Percentiles rank a stretch among this genome's conserved stretches.
These are phyloP conservation scores for Tribolium madens DNA, from an alignment of 1,140 invertebrate species.

Conservation along the genomic window DNA sequence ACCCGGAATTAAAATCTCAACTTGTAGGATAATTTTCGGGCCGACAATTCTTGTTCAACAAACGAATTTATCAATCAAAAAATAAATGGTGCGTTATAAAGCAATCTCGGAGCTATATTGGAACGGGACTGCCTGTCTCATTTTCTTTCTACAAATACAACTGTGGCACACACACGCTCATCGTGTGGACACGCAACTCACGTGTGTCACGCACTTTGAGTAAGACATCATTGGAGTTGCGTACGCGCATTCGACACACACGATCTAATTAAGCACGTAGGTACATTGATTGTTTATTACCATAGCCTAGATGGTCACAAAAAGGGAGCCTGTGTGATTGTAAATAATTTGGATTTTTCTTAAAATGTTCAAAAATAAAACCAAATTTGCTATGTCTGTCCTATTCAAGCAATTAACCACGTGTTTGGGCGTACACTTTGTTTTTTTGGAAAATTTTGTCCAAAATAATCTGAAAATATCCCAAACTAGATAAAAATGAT, in stretches of 20 bases:
- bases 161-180: slow-evolving; percentile 31
- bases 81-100: slow-evolving; percentile 27
- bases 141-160: slow-evolving; percentile 39
- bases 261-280: slow-evolving; percentile 48
- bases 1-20: slow-evolving; percentile 25
- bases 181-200: slow-evolving; percentile 48
- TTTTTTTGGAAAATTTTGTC: too few relatives aligned
- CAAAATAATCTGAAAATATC: too few relatives aligned
- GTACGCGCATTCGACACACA: slow-evolving; percentile 27
- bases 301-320: slow-evolving; percentile 13
- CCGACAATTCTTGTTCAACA: slow-evolving; percentile 22
- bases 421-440: too few relatives aligned
- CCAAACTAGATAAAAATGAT: too few relatives aligned
- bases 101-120: slow-evolving; percentile 25
- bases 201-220: slow-evolving; percentile 45
- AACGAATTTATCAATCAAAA: slow-evolving; percentile 35
- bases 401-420: too few relatives aligned
- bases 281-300: slow-evolving; percentile 49
- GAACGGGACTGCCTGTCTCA: slow-evolving; percentile 19
- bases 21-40: slow-evolving; percentile 8
- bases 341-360: too few relatives aligned
- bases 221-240: slow-evolving; percentile 44
- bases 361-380: too few relatives aligned
- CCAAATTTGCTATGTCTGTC: too few relatives aligned
- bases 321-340: too few relatives aligned